Evolutionary conservation across 2,888 invertebrate species (phyloP), one percentile per base, ranked within the genome.

Genomic region (Unio delphinus): DNA sequence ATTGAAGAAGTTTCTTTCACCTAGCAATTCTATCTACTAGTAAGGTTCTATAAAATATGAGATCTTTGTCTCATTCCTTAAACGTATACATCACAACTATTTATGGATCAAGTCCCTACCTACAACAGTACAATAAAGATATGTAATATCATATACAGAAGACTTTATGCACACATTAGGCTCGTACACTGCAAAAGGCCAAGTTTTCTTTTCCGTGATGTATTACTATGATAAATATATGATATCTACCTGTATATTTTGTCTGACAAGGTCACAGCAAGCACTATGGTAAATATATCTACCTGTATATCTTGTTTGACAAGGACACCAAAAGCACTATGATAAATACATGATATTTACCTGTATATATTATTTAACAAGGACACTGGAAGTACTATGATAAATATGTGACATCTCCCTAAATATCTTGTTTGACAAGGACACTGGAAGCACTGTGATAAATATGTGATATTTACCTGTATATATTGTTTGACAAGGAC

Each of bases 271-370:
- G 63, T 7, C 18, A 26, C 18, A 54, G 63, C 17, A 26, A 54
- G 54, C 54, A 54, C 4, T 20, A 7, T 26, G 8, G 23, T 6
- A 65, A 57, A 58, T 30, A n/a, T 18, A 7, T 76, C 80, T 88
- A 95, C 95, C 92, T 95, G 94, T 5, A 95, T 95, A 89, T 99
- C 98, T 79, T 94, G 94, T 88, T 93, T 94, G 55, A 98, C 96
- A 77, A 98, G 96, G 77, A 93, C 94, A 87, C 95, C 95, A 4
- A 98, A 97, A 58, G 95, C 93, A 84, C 94, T 92, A 30, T 30
- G 30, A 30, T 30, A 30, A 30, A 30, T 30, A 30, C 5, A 4
- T 30, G 34, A 34, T 34, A 34, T 5, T 6, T 34, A 34, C 34
- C 34, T 34, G 34, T 34, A 34, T 34, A 34, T 34, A 1, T 58